Base-by-base conservation (phyloP, 2,888 invertebrate species). In the Keiferia lycopersicella region DNA sequence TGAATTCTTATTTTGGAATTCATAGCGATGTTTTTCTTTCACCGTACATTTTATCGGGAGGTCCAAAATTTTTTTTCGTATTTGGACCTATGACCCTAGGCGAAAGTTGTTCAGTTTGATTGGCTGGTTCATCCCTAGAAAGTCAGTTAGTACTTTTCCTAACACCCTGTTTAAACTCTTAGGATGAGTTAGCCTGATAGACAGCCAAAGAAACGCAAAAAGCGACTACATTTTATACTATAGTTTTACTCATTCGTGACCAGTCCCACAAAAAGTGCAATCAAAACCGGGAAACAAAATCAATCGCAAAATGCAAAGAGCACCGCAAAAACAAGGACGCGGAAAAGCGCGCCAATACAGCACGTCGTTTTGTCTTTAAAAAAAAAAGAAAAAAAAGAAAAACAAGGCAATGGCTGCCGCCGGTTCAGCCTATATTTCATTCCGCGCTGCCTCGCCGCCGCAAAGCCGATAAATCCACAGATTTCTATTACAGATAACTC, bases 401-500 rank as follows among this genome's bases (percentile, higher is more conserved):
- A 71, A 53, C 62, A 69, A 78, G 71, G 77, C 78, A 78, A 73
- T 73, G 74, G 69, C 73, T 74, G 75, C 70, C 73, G 73, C 75
- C 78, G 76, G 34, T 76, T 74, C 79, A 78, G 84, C 82, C 85
- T 85, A 87, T 87, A 88, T 87, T 87, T 87, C 87, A 87, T 87
- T 82, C 79, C 78, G 75, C 76, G 71, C 82, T 67, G 65, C 74
- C 79, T 39, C 61, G 30, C 62, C 79, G 77, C 86, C 83, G 78
- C 86, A 81, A 81, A 82, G 78, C 81, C 88, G 87, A 89, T 89
- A 89, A 89, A 88, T 89, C 85, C 86, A 81, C 78, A 86, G 89
- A 89, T 89, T 88, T 84, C 88, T 88, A 89, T 89, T 89, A 88
- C 88, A 89, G 89, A 89, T 89, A 87, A 81, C 81, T 81, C 79